phyloP scores from a whole-genome alignment of 2,888 invertebrate genomes.

The Lampropteryx suffumata region DNA sequence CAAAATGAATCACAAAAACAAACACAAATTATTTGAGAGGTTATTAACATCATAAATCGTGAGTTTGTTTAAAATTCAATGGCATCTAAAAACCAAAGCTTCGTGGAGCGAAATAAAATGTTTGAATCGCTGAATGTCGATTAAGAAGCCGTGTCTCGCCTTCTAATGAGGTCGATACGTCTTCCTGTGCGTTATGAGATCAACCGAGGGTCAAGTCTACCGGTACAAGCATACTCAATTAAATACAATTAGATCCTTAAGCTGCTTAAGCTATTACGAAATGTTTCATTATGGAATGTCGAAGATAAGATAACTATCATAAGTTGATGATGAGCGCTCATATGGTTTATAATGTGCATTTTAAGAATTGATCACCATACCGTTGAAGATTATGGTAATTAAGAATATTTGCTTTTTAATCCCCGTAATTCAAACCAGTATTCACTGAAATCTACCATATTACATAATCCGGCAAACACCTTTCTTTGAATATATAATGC shows the following conservation, averaged over 20 bases:
- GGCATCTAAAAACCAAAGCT: conserved; percentile 37
- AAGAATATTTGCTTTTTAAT: conserved; percentile 16
- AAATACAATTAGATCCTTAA: conserved; percentile 57
- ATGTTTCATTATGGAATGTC: conserved; percentile 34
- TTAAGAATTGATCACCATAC: conserved; percentile 26
- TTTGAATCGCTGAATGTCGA: conserved; percentile 63
- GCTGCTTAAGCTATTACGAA: conserved; percentile 43
- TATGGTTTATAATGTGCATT: conserved; percentile 29
- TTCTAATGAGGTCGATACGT: conserved; percentile 72
- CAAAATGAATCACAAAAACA: too few species aligned
- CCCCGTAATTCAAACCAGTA: conserved; percentile 15
- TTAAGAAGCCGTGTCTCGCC: conserved; percentile 65
- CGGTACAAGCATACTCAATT: conserved; percentile 76
- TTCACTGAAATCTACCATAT: conserved; percentile 6
- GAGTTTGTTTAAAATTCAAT: conserved; percentile 40
- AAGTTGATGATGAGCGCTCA: conserved; percentile 32
- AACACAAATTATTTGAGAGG: background rate
- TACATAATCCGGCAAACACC: conserved; percentile 9
- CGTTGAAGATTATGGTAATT: conserved; percentile 29
- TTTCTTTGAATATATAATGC: too few species aligned
- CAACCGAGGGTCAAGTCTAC: conserved; percentile 67
- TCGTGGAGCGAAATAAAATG: conserved; percentile 54
- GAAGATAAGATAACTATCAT: conserved; percentile 33
- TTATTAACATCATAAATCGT: conserved; percentile 18
- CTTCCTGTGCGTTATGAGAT: conserved; percentile 71